Conservation (phyloP, 2,113 vertebrate genomes). For the Petrocephalus microphthalmus region DNA sequence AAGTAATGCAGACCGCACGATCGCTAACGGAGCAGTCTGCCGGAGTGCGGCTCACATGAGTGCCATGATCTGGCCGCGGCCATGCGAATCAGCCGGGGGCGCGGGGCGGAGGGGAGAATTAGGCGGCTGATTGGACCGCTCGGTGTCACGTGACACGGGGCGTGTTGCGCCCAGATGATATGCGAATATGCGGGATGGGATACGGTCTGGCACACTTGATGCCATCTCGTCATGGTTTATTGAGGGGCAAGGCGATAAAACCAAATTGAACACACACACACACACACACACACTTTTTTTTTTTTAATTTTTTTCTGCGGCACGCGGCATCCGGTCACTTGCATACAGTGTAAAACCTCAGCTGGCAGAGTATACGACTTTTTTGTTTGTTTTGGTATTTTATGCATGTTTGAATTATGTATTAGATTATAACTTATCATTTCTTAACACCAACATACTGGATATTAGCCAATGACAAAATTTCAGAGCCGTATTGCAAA, state of each 20-base stretch:
- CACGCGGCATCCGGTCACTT: neutral
- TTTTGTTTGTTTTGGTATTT: neutral
- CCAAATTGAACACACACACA: neutral
- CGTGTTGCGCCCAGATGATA: neutral
- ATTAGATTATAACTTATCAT: neutral
- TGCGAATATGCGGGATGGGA: neutral
- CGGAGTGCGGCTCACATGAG: slow-evolving; percentile 36
- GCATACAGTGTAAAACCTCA: neutral
- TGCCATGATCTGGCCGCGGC: slow-evolving; percentile 38
- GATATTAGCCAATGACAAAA: neutral
- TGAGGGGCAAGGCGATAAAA: neutral
- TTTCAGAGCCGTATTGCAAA: neutral
- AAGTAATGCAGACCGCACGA: slow-evolving; percentile 55
- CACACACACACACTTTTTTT: neutral
- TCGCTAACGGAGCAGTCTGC: slow-evolving; percentile 55
- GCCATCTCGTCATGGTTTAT: slow-evolving; percentile 7
- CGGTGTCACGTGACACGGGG: neutral
- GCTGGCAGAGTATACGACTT: neutral
- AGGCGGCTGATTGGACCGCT: neutral
- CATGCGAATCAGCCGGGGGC: neutral
- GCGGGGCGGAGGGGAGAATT: neutral
- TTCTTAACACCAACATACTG: neutral
- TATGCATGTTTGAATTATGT: neutral
- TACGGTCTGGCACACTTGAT: neutral
- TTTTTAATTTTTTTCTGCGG: neutral